A percentile compares a stretch with the other conserved stretches of the same genome.
Evolutionary conservation across 1,140 invertebrate genomes (phyloP).

Genomic region (Cheumatopsyche charites): DNA sequence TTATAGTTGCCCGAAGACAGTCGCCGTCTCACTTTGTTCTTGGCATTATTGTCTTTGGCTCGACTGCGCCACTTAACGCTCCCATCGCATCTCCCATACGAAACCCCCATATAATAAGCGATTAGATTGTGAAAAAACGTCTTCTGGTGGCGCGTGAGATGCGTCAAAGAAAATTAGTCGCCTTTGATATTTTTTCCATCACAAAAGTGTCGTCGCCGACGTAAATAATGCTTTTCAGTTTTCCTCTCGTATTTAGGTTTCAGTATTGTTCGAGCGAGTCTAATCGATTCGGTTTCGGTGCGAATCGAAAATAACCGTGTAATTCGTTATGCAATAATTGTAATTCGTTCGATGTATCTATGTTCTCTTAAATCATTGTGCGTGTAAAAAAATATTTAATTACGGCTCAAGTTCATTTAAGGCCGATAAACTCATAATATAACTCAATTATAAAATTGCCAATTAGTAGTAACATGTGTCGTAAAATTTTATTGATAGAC

Average conservation of each 20-base stretch:
- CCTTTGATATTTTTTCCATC: slow-evolving; percentile 36
- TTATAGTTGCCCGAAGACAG: slow-evolving; percentile 8
- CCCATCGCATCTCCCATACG: not conserved
- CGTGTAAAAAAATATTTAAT: too few species aligned
- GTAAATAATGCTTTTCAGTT: slow-evolving; percentile 27
- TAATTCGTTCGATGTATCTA: too few species aligned
- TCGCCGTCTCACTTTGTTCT: slow-evolving; percentile 38
- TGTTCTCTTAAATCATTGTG: too few species aligned
- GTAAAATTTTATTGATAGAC: too few species aligned
- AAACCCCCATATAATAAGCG: not conserved
- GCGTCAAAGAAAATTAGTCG: slow-evolving; percentile 40
- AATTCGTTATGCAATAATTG: not conserved
- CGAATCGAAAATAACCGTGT: not conserved
- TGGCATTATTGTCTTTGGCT: slow-evolving; percentile 38
- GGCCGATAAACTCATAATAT: too few species aligned
- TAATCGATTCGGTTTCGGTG: not conserved
- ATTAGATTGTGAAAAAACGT: slow-evolving; percentile 23
- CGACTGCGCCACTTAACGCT: slow-evolving; percentile 36
- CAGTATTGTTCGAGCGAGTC: not conserved
- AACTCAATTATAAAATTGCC: too few species aligned
- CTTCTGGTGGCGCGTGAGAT: slow-evolving; percentile 24
- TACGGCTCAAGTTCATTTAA: too few species aligned
- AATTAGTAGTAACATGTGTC: too few species aligned
- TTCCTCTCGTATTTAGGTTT: not conserved
- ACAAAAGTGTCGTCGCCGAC: slow-evolving; percentile 34